Evolutionary conservation across 1,140 invertebrate genomes (phyloP), one percentile per base, ranked within the genome.

Genomic region (Zophobas morio): DNA sequence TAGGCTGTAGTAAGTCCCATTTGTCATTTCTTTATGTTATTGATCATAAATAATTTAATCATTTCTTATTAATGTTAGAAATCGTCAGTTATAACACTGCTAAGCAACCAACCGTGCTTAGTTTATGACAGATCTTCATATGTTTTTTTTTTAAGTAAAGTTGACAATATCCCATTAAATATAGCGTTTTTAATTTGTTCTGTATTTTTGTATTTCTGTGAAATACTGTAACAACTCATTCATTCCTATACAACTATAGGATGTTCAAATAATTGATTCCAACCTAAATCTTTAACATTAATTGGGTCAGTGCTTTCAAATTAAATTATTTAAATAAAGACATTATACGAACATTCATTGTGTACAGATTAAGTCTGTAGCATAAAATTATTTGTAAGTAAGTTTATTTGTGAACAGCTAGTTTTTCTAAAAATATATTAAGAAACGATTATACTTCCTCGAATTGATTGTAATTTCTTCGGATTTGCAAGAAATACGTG

Each of bases 381-480:
- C 54, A 73, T 33, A 73, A 73, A 54, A 56, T 35, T 42, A 71
- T 49, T 71, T 46, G 66, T 73, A 73, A 56, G 54, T 73, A 73
- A 56, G 54, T 73, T 73, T 73, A 37, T 73, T 73, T 73, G 39
- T 57, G 32, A 42, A 54, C 71, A 35, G 49, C 37, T 39, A 53
- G 51, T 73, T 73, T 56, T 73, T 73, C 51, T 73, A 73, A 73
- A 51, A 73, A 73, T 54, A 73, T 73, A 54, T 56, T 35, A 73
- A 73, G 34, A 32, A 36, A 5, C 51, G 37, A 33, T 51, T 35
- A 39, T 37, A 73, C 33, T 73, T 73, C 36, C 49, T 39, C 32
- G 36, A 54, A 73, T 51, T 49, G 51, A 53, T 72, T 37, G 46
- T 72, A 73, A 66, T 35, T 20, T 1, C 42, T 66, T 66, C 4